Percentiles rank a stretch among this genome's conserved stretches.
Conservation (phyloP, 1,140 invertebrate species). For the Pseudomyrmex flavicornis region DNA sequence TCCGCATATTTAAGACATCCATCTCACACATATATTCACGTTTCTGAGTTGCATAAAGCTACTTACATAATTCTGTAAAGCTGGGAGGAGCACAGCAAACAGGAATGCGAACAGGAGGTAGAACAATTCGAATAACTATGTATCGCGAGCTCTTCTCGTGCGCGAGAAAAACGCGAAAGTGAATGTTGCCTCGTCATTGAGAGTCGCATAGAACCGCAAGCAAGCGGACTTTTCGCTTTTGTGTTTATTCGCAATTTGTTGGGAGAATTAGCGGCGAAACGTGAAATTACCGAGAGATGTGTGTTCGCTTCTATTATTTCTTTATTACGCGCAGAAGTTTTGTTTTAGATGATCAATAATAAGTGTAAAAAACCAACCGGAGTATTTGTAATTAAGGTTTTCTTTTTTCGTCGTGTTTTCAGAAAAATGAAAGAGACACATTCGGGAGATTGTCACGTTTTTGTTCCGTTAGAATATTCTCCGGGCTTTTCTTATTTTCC, state of each 20-base stretch:
- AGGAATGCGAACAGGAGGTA: constrained; percentile 31
- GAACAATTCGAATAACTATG: constrained; percentile 25
- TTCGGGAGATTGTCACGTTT: neutral
- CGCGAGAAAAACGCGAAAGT: constrained; percentile 22
- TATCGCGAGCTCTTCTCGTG: constrained; percentile 3
- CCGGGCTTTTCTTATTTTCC: neutral
- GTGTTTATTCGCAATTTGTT: constrained; percentile 33
- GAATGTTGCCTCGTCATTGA: constrained; percentile 39
- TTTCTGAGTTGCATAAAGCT: constrained; percentile 33
- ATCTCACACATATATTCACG: neutral
- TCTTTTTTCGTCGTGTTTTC: neutral
- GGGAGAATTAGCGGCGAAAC: constrained; percentile 5
- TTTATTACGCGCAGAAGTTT: neutral
- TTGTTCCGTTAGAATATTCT: neutral
- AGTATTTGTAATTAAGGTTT: too few species aligned
- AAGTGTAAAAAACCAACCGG: neutral
- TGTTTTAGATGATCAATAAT: neutral
- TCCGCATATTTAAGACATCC: neutral
- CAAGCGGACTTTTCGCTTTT: constrained; percentile 45
- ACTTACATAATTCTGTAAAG: constrained; percentile 42
- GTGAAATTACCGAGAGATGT: constrained; percentile 18
- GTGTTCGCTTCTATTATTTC: neutral
- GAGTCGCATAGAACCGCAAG: constrained; percentile 27
- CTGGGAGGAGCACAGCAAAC: constrained; percentile 14
- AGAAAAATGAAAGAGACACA: neutral